phyloP scores from a whole-genome alignment of 2,888 invertebrate genomes.

The Agrotis puta region DNA sequence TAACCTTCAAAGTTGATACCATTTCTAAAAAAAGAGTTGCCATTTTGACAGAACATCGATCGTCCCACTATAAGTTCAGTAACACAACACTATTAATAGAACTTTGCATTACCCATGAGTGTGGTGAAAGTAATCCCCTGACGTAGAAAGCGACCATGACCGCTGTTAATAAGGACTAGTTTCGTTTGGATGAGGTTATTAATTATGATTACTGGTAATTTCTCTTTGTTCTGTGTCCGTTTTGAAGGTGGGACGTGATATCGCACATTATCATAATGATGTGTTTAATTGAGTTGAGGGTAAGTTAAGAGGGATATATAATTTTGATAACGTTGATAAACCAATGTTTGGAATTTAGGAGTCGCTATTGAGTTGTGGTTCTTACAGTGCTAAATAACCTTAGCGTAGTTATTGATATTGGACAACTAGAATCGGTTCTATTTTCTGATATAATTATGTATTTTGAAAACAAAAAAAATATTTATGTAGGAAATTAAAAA shows the following conservation, averaged over 20 bases:
- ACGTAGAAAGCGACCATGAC: slow-evolving; percentile 44
- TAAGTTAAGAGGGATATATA: no score
- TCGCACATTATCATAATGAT: not conserved
- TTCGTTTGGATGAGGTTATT: slow-evolving; percentile 33
- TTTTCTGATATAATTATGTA: no score
- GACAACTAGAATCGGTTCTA: no score
- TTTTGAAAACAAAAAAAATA: no score
- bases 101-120: slow-evolving; percentile 40
- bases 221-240: slow-evolving; percentile 13
- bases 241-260: not conserved
- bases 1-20: slow-evolving; percentile 2
- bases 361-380: no score
- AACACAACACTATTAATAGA: slow-evolving; percentile 49
- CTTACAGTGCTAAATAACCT: no score
- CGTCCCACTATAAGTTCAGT: slow-evolving; percentile 51
- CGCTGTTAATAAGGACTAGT: slow-evolving; percentile 28
- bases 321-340: no score
- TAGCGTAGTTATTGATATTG: no score
- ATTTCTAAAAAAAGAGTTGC: slow-evolving; percentile 7
- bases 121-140: slow-evolving; percentile 57
- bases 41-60: slow-evolving; percentile 31
- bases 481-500: no score
- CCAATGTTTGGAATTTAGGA: no score
- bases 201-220: slow-evolving; percentile 39
- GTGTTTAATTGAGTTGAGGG: no score